phyloP scores from a whole-genome alignment of 2,888 invertebrate genomes.

The Drosophila suboccidentalis region DNA sequence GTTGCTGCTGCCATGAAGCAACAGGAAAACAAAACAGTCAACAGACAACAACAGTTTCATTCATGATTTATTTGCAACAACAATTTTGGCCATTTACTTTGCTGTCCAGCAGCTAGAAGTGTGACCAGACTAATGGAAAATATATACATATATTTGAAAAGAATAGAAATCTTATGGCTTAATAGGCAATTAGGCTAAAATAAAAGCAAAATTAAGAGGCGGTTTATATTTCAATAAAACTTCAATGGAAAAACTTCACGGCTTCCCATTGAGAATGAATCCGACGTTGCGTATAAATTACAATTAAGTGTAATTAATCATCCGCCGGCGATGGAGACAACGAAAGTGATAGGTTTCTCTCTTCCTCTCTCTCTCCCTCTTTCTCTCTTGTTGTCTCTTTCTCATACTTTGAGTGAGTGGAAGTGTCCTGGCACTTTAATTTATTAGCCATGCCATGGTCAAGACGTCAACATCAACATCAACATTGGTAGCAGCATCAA shows the following conservation, averaged over 20 bases:
- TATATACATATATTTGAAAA: conserved; percentile 30
- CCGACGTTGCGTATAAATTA: conserved; percentile 66
- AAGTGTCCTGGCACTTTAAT: conserved; percentile 32
- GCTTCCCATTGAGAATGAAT: conserved; percentile 26
- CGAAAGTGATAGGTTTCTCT: background rate
- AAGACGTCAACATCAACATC: conserved; percentile 48
- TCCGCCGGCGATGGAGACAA: conserved; percentile 34
- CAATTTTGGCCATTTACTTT: conserved; percentile 26
- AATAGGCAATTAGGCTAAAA: conserved; percentile 68
- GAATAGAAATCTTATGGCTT: conserved; percentile 38
- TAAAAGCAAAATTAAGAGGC: conserved; percentile 33
- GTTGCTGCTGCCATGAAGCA: conserved; percentile 30
- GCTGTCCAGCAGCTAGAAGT: conserved; percentile 67
- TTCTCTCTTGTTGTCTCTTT: background rate
- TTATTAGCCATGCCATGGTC: conserved; percentile 52
- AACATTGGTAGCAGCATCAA: background rate
- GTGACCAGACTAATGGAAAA: conserved; percentile 30
- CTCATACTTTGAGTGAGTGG: background rate
- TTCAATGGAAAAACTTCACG: conserved; percentile 35
- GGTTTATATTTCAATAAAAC: conserved; percentile 63
- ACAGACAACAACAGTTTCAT: conserved; percentile 49
- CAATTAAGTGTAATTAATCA: conserved; percentile 81
- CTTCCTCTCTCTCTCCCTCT: background rate
- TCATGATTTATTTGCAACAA: conserved; percentile 57
- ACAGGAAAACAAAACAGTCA: conserved; percentile 51